These are phyloP conservation scores for Achatina immaculata DNA, from an alignment of 1,140 invertebrate species.

Conservation along the genomic window DNA sequence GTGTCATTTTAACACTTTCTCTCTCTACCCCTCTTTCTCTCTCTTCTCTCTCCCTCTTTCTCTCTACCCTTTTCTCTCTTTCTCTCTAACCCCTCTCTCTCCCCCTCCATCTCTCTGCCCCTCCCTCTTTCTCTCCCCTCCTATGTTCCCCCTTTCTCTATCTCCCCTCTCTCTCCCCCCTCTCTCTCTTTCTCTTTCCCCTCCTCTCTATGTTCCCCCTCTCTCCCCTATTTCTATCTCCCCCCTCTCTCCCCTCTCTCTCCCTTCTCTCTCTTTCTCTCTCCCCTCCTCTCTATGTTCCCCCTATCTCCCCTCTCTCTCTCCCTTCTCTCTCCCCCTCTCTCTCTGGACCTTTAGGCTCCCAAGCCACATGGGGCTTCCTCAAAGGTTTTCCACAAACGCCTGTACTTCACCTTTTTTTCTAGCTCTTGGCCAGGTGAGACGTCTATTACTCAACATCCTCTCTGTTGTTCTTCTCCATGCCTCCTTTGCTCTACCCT, in stretches of 20 bases:
- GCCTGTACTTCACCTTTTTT: not conserved
- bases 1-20: no score
- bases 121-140: no score
- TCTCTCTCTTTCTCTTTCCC: not conserved
- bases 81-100: not conserved
- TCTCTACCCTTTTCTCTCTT: not conserved
- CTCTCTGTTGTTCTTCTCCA: no score
- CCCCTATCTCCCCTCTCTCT: not conserved
- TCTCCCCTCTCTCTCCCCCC: not conserved
- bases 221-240: not conserved
- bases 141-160: not conserved
- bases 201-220: no score
- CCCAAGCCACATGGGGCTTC: no score
- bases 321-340: constrained; percentile 4
- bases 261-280: not conserved
- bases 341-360: not conserved
- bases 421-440: no score
- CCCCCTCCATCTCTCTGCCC: no score
- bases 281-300: not conserved
- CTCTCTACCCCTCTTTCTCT: not conserved
- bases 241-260: not conserved
- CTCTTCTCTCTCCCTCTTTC: not conserved
- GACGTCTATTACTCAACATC: no score
- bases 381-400: not conserved
- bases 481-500: no score